These are phyloP conservation scores for Cynopterus brachyotis DNA, from an alignment of 2,113 vertebrate genomes.

Conservation along the genomic window DNA sequence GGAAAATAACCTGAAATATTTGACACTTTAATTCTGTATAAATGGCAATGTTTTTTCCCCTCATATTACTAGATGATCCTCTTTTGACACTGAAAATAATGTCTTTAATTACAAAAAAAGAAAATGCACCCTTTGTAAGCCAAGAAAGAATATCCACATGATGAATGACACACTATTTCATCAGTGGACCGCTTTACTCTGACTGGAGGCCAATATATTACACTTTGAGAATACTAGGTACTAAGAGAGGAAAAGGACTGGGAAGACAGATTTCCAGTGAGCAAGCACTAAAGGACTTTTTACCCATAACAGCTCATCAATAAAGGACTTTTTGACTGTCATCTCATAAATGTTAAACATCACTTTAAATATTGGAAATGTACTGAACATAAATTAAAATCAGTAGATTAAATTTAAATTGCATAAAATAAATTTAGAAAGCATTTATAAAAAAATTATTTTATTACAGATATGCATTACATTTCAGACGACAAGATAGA, in stretches of 20 bases:
- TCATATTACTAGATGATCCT: not conserved
- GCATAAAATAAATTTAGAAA: not conserved
- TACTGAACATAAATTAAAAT: not conserved
- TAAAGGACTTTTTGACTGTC: not conserved
- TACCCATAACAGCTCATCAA: not conserved
- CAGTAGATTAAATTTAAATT: not conserved
- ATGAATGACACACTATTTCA: conserved; percentile 45
- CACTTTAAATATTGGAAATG: not conserved
- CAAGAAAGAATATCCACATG: conserved; percentile 51
- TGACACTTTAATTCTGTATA: not conserved
- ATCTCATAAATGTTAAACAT: not conserved
- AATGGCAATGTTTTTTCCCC: not conserved
- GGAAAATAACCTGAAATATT: not conserved
- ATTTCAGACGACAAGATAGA: not conserved
- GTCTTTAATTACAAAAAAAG: conserved; percentile 16
- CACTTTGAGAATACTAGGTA: not conserved
- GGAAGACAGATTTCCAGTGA: not conserved
- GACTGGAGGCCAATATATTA: conserved; percentile 18
- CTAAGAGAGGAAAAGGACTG: not conserved
- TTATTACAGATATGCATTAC: not conserved
- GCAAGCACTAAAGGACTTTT: not conserved
- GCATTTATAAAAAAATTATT: not conserved
- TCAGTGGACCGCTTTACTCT: conserved; percentile 25
- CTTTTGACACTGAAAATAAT: conserved; percentile 36
- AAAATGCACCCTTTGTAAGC: not conserved